phyloP scores from a whole-genome alignment of 2,797 vertebrate genomes.

The Pipistrellus nathusii region DNA sequence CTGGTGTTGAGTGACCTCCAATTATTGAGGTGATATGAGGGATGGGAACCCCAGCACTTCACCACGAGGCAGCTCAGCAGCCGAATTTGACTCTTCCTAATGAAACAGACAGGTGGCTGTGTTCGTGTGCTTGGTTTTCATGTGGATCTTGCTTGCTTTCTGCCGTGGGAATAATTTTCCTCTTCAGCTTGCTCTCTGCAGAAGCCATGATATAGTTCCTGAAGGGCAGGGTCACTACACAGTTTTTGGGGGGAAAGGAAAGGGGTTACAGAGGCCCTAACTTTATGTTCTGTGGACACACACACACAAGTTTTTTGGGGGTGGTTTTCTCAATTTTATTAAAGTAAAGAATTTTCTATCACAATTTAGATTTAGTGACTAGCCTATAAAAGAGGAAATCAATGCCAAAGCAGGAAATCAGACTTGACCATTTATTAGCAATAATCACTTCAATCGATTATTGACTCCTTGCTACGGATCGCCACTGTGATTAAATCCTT shows the following conservation, averaged over 20 bases:
- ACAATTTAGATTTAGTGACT: not conserved
- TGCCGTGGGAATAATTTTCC: not conserved
- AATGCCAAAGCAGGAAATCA: not conserved
- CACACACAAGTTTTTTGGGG: not conserved
- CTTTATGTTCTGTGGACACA: not conserved
- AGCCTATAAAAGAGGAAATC: not conserved
- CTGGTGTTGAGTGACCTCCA: fast-evolving
- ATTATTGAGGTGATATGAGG: fast-evolving
- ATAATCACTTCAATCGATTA: fast-evolving
- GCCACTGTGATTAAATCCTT: fast-evolving
- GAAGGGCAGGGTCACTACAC: not conserved
- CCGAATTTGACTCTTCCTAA: not conserved
- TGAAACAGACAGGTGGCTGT: not conserved
- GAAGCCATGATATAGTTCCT: fast-evolving
- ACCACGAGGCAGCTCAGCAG: not conserved
- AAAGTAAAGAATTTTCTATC: not conserved
- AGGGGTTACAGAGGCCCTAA: not conserved
- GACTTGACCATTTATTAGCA: not conserved
- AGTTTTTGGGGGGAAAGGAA: not conserved
- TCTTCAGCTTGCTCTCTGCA: not conserved
- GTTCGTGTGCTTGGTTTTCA: not conserved
- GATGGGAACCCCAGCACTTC: fast-evolving
- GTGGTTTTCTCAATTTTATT: not conserved
- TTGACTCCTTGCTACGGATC: fast-evolving
- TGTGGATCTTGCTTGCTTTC: not conserved